Conservation (phyloP, 2,888 invertebrate genomes). For the Mimumesa dahlbomi region DNA sequence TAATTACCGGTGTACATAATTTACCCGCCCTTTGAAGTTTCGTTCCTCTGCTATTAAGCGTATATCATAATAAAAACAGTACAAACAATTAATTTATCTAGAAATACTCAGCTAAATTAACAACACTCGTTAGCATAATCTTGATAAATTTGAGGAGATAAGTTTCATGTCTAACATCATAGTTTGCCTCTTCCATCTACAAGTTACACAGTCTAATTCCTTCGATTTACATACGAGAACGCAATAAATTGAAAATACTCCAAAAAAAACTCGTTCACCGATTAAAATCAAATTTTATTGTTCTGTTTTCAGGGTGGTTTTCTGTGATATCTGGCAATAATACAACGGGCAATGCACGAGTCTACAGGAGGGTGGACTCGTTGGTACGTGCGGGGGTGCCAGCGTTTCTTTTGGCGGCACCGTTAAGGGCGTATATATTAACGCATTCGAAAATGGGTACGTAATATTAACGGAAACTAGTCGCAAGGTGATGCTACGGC, state of each 20-base stretch:
- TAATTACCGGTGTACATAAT: no score
- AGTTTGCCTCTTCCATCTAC: not conserved
- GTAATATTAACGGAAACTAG: slow-evolving; percentile 41
- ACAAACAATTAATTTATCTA: slow-evolving; percentile 64
- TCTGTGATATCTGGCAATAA: slow-evolving; percentile 80
- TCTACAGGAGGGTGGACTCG: slow-evolving; percentile 77
- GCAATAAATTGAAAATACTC: no score
- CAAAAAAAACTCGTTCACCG: not conserved
- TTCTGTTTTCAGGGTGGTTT: slow-evolving; percentile 78
- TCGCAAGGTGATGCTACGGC: not conserved
- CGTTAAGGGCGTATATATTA: slow-evolving; percentile 76
- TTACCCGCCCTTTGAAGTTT: no score
- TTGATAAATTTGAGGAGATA: slow-evolving; percentile 71
- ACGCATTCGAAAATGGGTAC: slow-evolving; percentile 79
- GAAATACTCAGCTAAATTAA: slow-evolving; percentile 66
- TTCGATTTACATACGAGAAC: slow-evolving; percentile 30
- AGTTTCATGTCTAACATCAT: slow-evolving; percentile 20
- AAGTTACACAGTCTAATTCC: slow-evolving; percentile 26
- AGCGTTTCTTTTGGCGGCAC: slow-evolving; percentile 76
- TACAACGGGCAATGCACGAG: slow-evolving; percentile 75
- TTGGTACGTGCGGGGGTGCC: slow-evolving; percentile 78
- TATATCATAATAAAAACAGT: slow-evolving; percentile 66
- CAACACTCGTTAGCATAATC: slow-evolving; percentile 75
- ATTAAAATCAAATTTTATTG: slow-evolving; percentile 2
- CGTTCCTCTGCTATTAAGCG: not conserved